Base-by-base conservation (phyloP, 2,797 vertebrate species). In the Babyrousa celebensis region DNA sequence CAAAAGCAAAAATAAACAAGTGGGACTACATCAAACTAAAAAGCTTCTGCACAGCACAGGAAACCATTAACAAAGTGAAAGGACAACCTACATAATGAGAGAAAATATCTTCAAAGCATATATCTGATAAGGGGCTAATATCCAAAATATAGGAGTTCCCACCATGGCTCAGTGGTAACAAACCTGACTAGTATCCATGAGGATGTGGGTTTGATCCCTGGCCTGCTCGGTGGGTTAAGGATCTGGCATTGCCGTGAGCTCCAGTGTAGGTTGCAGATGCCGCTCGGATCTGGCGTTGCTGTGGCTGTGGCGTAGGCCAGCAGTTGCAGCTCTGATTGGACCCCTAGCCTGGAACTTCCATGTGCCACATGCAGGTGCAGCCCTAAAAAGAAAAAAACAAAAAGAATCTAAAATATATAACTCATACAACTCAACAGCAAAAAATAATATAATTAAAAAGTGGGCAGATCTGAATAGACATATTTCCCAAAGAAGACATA, bases 401-500 rank as follows among this genome's bases (percentile, higher is more conserved):
- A 48, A 48, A 48, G 43, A 48, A 48, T 48, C 43, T 6, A 48
- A 48, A 48, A 48, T 48, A 48, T 48, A 48, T 48, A 48, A 90
- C 23, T 89, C 60, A 63, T 12, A 27, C 18, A 84, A 89, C 29
- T 83, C 60, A 89, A 70, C 25, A 70, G 56, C 36, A 89, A 75
- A 71, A n/a, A 74, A 29, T 15, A 65, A 65, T 75, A 4, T 18
- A 25, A 54, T 85, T 70, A 4, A 68, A 68, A 86, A 52, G 52
- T 48, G 65, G 78, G 62, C 54, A 84, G 70, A 94, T 75, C 48
- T 40, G 6, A 52, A 68, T 18, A 70, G 70, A 89, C 21, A 60
- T 70, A 68, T 89, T 89, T 36, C 63, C 40, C n/a, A 94, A 40
- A 94, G 56, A 91, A 63, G 93, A 92, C n/a, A 75, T 54, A 29